These are phyloP conservation scores for Ammodytes dubius DNA, from an alignment of 2,113 vertebrate species.

Conservation along the genomic window DNA sequence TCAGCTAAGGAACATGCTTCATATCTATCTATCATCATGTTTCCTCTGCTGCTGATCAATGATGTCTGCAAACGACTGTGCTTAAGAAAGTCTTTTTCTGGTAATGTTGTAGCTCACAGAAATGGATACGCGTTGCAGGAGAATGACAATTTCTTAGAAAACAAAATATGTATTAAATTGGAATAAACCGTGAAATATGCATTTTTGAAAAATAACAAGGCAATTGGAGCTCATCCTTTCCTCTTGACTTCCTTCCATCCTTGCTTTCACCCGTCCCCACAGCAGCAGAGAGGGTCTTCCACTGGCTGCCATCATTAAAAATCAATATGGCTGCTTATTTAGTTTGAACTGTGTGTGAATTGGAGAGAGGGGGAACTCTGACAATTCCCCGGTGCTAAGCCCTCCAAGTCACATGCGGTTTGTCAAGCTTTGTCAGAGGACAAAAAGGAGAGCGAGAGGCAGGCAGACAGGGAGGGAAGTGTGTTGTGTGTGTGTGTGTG, in stretches of 20 bases:
- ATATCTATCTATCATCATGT: neutral
- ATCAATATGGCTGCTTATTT: conserved; percentile 85
- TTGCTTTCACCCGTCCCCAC: conserved; percentile 4
- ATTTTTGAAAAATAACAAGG: neutral
- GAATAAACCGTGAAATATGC: neutral
- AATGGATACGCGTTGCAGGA: neutral
- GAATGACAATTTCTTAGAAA: neutral
- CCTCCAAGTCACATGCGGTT: conserved; percentile 95
- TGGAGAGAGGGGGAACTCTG: conserved; percentile 70
- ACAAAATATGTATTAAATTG: neutral
- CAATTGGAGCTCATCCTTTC: neutral
- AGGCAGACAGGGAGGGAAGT: conserved; percentile 36
- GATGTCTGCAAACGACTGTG: neutral
- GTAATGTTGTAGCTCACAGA: neutral
- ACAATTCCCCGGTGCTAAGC: conserved; percentile 92
- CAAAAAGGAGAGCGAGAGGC: conserved; percentile 80
- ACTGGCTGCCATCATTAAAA: conserved; percentile 76
- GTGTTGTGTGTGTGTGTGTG: conserved; percentile 43
- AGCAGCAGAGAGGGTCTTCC: conserved; percentile 53
- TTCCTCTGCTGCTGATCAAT: neutral
- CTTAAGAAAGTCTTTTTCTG: neutral
- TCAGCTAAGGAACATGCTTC: neutral
- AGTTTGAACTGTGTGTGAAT: conserved; percentile 84
- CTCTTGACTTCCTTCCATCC: conserved; percentile 11
- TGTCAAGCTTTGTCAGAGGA: conserved; percentile 98